These are phyloP conservation scores for Ramazzottius varieornatus DNA, from an alignment of 2,888 invertebrate genomes.

Conservation along the genomic window DNA sequence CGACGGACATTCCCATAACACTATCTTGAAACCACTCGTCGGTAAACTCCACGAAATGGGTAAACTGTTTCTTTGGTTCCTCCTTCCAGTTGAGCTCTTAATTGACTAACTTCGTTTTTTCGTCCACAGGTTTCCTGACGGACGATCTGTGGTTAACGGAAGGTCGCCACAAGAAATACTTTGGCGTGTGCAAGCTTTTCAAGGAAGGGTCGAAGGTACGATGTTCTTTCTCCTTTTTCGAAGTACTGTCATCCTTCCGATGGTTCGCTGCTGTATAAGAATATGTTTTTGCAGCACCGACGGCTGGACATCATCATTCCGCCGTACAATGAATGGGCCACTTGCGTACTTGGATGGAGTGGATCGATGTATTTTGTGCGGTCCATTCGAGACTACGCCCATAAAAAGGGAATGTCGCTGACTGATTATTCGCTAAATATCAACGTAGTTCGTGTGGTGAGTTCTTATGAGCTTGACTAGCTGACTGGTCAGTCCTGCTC, in stretches of 20 bases:
- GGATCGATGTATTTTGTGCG: conserved; percentile 3
- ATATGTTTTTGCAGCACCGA: not conserved
- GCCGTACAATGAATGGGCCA: not conserved
- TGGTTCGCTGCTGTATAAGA: no score
- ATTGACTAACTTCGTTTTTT: not conserved
- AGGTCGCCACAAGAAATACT: not conserved
- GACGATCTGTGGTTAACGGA: not conserved
- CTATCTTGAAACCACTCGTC: not conserved
- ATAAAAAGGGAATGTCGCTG: not conserved
- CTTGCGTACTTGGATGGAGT: not conserved
- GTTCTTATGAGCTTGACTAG: not conserved
- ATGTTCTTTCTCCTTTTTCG: no score
- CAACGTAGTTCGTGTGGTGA: not conserved
- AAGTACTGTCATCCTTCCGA: no score
- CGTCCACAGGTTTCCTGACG: not conserved
- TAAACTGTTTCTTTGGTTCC: no score
- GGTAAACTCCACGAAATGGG: not conserved
- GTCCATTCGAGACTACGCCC: not conserved
- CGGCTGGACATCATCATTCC: not conserved
- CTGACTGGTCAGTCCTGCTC: no score
- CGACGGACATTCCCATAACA: not conserved
- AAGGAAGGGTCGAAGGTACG: not conserved
- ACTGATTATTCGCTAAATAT: not conserved
- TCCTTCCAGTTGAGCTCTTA: no score
- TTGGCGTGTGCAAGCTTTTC: not conserved